A percentile compares a stretch with the other conserved stretches of the same genome.
These are phyloP conservation scores for Albula glossodonta DNA, from an alignment of 2,113 vertebrate species.

Conservation along the genomic window DNA sequence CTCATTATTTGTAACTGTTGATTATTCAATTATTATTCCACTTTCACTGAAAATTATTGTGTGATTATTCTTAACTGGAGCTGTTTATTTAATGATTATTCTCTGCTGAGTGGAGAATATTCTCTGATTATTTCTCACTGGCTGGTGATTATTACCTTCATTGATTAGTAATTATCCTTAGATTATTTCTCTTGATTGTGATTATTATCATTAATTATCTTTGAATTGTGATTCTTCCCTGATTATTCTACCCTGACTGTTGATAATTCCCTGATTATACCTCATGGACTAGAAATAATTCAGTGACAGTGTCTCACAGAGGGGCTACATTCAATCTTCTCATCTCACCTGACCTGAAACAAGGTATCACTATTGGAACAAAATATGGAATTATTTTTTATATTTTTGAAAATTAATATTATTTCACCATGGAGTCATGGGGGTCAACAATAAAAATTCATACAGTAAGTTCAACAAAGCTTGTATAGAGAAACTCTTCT, in stretches of 20 bases:
- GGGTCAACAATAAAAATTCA: background rate
- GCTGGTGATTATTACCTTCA: background rate
- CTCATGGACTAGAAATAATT: background rate
- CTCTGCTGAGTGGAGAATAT: background rate
- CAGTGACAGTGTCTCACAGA: background rate
- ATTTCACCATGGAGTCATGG: background rate
- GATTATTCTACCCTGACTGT: background rate
- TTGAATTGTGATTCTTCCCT: background rate
- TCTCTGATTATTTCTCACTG: background rate
- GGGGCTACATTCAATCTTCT: background rate
- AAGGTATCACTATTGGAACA: background rate
- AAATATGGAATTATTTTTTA: background rate
- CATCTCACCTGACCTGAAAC: background rate
- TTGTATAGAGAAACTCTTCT: background rate
- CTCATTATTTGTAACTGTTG: background rate
- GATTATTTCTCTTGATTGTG: too few species aligned
- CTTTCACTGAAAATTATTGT: background rate
- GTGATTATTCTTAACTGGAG: background rate
- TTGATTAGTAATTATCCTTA: too few species aligned
- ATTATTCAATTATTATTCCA: background rate
- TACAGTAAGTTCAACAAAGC: background rate
- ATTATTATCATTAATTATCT: too few species aligned
- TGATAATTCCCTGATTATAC: background rate
- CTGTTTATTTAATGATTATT: background rate
- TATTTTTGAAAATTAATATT: conserved; percentile 5